phyloP scores from a whole-genome alignment of 1,140 invertebrate genomes.

The Heliconius nattereri region DNA sequence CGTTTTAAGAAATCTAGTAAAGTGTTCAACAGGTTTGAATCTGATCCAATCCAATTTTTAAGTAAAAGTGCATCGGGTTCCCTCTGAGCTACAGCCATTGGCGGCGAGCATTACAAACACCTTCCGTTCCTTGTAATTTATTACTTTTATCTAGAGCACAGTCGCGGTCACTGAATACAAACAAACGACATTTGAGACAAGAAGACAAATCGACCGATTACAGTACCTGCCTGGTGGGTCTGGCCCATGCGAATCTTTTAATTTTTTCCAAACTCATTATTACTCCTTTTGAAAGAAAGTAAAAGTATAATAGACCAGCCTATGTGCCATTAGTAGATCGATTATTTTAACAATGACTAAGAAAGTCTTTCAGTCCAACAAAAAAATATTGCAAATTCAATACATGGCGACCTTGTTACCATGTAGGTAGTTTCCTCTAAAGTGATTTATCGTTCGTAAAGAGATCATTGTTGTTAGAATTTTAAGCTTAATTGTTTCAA shows the following conservation, averaged over 20 bases:
- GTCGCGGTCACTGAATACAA: slow-evolving; percentile 75
- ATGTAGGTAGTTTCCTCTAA: slow-evolving; percentile 63
- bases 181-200: slow-evolving; percentile 76
- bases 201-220: slow-evolving; percentile 80
- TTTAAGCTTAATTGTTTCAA: slow-evolving; percentile 60
- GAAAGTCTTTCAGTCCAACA: slow-evolving; percentile 59
- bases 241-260: slow-evolving; percentile 68
- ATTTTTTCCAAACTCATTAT: slow-evolving; percentile 59
- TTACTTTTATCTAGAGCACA: slow-evolving; percentile 76
- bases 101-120: slow-evolving; percentile 71
- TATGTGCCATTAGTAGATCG: slow-evolving; percentile 69
- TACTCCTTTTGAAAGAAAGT: slow-evolving; percentile 66
- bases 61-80: slow-evolving; percentile 51
- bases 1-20: slow-evolving; percentile 18
- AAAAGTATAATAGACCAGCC: slow-evolving; percentile 66
- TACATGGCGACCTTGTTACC: slow-evolving; percentile 60
- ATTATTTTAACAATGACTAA: slow-evolving; percentile 61
- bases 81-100: slow-evolving; percentile 59
- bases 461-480: slow-evolving; percentile 57
- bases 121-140: slow-evolving; percentile 77
- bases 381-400: slow-evolving; percentile 40
- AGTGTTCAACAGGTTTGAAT: slow-evolving; percentile 12
- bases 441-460: slow-evolving; percentile 67
- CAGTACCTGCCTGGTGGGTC: slow-evolving; percentile 76
- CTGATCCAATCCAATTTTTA: slow-evolving; percentile 1